Base-by-base conservation (phyloP, 1,140 invertebrate genomes). In the Harlomillsia oculata region DNA sequence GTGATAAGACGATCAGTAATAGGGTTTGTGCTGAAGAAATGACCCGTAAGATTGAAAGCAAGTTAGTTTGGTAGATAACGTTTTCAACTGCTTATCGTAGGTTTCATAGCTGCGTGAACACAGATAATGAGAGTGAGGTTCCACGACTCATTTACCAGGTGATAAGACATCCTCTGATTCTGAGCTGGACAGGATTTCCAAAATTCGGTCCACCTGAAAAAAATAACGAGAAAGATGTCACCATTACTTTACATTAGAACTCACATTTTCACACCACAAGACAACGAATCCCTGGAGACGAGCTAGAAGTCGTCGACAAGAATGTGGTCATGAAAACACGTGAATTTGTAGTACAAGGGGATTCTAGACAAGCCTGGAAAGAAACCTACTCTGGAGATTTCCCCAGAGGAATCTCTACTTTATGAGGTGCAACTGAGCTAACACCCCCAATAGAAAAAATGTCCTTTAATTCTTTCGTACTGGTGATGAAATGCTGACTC, bases 171-270 rank as follows among this genome's bases (percentile, higher is more conserved):
- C 62, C 56, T 64, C 62, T 20, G 62, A 64, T 37, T 64, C 62
- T 1, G 62, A 64, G 43, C 62, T 64, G 39, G 62, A 64, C 30
- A 64, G 34, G 39, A 64, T 64, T 48, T 64, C 62, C 26, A 64
- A 44, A 49, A 64, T 60, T 50, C 56, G 61, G 46, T 63, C 52
- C 53, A 63, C 57, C 61, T 63, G 25, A 11, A 45, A 20, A 49
- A 49, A 32, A n/a, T 30, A 21, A 30, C 11, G 29, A 1, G 18
- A 51, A 32, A 23, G 34, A 25, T 21, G 18, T 45, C 2, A 37
- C 16, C 18, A 48, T 30, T 30, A 48, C 18, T 20, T 20, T 20
- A 16, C 18, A 14, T 41, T 16, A 16, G 28, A 45, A 23, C 25
- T 23, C 21, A 2, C 25, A 6, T 25, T 45, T 14, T 26, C 43